Percentiles rank a stretch among this genome's conserved stretches.
Conservation (phyloP, 2,888 invertebrate species). For the Folsomia manolachei region DNA sequence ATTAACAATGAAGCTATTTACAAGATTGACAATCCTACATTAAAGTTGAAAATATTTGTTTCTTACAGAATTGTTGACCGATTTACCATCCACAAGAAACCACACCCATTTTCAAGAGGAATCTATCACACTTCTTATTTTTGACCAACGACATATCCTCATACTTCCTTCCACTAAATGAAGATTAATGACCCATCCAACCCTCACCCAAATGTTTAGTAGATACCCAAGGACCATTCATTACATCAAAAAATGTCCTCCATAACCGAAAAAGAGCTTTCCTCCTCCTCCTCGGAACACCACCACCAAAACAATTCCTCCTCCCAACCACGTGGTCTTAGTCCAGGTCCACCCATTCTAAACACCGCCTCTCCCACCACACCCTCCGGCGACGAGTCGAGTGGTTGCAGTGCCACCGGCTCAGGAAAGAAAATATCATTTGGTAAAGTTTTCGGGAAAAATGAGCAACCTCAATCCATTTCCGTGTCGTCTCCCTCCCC, state of each 20-base stretch:
- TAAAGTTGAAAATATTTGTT: no score
- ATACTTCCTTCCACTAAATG: no score
- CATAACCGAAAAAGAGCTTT: conserved; percentile 25
- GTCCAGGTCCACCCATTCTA: not conserved
- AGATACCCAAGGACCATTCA: conserved; percentile 29
- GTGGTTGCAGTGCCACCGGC: not conserved
- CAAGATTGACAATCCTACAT: no score
- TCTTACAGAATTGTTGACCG: no score
- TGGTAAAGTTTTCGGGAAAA: conserved; percentile 8
- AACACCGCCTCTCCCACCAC: not conserved
- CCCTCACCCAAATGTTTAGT: no score
- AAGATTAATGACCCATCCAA: not conserved
- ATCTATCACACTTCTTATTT: no score
- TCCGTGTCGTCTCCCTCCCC: not conserved
- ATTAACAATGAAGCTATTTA: no score
- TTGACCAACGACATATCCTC: no score
- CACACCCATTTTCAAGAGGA: no score
- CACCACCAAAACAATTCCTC: no score
- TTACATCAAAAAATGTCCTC: conserved; percentile 24
- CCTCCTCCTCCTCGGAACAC: not conserved
- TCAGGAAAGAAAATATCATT: conserved; percentile 17
- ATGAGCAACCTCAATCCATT: not conserved
- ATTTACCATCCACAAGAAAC: no score
- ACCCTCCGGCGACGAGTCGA: conserved; percentile 10
- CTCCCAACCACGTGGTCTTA: conserved; percentile 5